Evolutionary conservation across 2,888 invertebrate species (phyloP).

Genomic region (Thysanoteuthis rhombus): DNA sequence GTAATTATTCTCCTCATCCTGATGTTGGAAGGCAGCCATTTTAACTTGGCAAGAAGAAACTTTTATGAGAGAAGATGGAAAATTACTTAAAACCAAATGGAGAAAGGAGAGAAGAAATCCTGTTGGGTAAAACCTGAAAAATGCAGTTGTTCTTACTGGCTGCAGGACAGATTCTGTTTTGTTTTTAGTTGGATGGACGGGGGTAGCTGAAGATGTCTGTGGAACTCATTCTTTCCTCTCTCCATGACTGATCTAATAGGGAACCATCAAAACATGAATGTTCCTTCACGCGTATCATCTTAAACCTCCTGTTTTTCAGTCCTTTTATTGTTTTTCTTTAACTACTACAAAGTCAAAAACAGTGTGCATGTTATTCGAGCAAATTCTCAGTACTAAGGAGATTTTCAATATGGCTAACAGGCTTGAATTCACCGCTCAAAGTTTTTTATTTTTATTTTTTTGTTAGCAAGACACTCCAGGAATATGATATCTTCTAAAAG

Average conservation of each 20-base stretch:
- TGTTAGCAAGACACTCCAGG: not conserved
- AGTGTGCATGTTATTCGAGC: not conserved
- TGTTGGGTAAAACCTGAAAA: not conserved
- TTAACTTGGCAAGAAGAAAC: not conserved
- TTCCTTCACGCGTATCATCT: not conserved
- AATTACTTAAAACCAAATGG: not conserved
- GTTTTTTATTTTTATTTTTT: not conserved
- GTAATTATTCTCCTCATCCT: not conserved
- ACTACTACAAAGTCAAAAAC: not conserved
- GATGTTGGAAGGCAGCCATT: not conserved
- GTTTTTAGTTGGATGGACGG: not conserved
- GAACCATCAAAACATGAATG: not conserved
- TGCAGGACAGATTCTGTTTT: not conserved
- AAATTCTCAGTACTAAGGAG: not conserved
- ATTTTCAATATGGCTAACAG: not conserved
- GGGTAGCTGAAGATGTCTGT: not conserved
- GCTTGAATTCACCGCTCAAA: not conserved
- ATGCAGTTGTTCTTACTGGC: slow-evolving; percentile 1
- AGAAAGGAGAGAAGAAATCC: no score
- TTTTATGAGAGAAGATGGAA: not conserved
- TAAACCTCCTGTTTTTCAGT: not conserved
- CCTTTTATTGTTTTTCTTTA: not conserved
- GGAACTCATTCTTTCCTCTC: not conserved
- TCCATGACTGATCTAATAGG: not conserved
- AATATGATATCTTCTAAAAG: not conserved